Evolutionary conservation across 53 echinoderm and acorn worm genomes (phyloP).

Genomic region (Astropecten irregularis): DNA sequence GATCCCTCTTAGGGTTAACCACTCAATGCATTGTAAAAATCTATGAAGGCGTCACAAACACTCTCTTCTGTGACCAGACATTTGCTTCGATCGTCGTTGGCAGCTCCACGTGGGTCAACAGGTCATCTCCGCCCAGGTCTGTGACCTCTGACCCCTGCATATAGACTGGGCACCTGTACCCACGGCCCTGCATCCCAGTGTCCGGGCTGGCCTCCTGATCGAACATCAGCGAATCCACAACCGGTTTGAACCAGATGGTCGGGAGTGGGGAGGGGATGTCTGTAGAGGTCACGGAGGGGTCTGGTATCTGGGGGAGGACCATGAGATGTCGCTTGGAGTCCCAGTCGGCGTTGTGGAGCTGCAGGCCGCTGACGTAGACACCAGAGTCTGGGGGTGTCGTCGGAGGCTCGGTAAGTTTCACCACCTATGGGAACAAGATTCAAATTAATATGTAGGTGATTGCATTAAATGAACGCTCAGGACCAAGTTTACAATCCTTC

Average conservation of each 20-base stretch:
- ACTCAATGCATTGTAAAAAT: too few relatives aligned
- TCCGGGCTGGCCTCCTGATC: too few relatives aligned
- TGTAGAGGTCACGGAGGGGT: background rate
- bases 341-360: slow-evolving; percentile 80
- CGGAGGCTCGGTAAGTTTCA: slow-evolving; percentile 53
- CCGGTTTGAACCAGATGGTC: slow-evolving; percentile 77
- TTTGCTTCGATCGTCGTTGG: slow-evolving; percentile 64
- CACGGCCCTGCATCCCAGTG: too few relatives aligned
- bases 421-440: slow-evolving; percentile 43
- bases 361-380: slow-evolving; percentile 71
- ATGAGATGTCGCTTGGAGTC: slow-evolving; percentile 52
- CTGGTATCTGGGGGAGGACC: slow-evolving; percentile 39
- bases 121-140: slow-evolving; percentile 7
- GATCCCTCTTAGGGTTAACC: too few relatives aligned
- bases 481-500: background rate
- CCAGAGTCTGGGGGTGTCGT: slow-evolving; percentile 64
- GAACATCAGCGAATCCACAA: background rate
- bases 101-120: slow-evolving; percentile 58
- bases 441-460: background rate
- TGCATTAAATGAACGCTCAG: background rate
- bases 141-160: slow-evolving; percentile 42
- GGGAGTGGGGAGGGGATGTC: slow-evolving; percentile 50
- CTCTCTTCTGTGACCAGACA: slow-evolving; percentile 72
- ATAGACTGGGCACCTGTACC: slow-evolving; percentile 60
- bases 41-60: slow-evolving; percentile 61